These are phyloP conservation scores for Bradypodion pumilum DNA, from an alignment of 2,797 vertebrate genomes.

Conservation along the genomic window DNA sequence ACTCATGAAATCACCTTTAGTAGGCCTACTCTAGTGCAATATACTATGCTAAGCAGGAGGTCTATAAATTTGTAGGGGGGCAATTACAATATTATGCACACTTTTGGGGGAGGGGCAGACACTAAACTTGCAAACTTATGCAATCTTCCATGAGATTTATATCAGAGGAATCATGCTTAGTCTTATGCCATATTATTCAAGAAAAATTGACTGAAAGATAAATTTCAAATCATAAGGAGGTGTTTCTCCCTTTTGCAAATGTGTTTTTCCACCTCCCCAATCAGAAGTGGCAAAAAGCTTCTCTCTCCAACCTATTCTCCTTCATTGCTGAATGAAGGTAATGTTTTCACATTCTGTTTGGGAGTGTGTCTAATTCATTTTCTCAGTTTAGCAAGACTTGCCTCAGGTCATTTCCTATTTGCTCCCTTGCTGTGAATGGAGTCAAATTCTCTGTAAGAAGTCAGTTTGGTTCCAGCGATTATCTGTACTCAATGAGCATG, in stretches of 20 bases:
- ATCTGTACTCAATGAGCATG: conserved; percentile 67
- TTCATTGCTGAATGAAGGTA: conserved; percentile 64
- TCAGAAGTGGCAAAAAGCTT: conserved; percentile 49
- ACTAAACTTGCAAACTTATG: neutral
- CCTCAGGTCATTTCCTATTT: conserved; percentile 78
- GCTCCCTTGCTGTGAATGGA: conserved; percentile 75
- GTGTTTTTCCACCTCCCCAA: conserved; percentile 44
- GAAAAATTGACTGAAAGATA: conserved; percentile 28
- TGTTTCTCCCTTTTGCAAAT: conserved; percentile 33
- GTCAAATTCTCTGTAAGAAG: conserved; percentile 74
- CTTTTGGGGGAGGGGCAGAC: neutral
- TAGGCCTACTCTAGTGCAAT: too few relatives aligned
- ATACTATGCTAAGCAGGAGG: too few relatives aligned
- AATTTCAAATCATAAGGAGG: conserved; percentile 40
- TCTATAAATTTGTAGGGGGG: neutral
- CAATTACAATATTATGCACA: neutral
- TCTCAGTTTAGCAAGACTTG: conserved; percentile 69
- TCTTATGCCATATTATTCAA: neutral
- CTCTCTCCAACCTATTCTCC: conserved; percentile 63
- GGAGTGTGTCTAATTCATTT: conserved; percentile 80
- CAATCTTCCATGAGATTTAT: neutral
- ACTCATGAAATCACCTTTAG: too few relatives aligned
- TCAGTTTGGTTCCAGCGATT: conserved; percentile 75
- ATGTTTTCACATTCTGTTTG: conserved; percentile 75
- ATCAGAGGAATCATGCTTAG: neutral